Conservation (phyloP, 2,888 invertebrate species). For the Phyto melanocephala region DNA sequence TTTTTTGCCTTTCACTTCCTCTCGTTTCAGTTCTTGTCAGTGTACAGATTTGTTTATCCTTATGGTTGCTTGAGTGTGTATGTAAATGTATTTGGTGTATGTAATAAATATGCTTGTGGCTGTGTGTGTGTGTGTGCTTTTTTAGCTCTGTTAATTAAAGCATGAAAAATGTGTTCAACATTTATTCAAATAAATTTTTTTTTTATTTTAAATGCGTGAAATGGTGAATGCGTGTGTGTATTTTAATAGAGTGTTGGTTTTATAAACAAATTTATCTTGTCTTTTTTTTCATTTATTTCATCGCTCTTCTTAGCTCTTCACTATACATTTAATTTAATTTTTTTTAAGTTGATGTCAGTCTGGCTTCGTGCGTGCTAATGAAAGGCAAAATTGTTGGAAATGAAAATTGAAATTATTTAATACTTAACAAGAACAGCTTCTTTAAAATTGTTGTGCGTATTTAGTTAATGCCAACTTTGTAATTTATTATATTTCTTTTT, state of each 20-base stretch:
- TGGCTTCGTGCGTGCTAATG: not conserved
- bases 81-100: conserved; percentile 9
- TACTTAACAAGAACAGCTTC: not conserved
- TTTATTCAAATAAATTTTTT: conserved; percentile 52
- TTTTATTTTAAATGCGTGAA: conserved; percentile 36
- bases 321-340: not conserved
- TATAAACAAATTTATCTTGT: too few relatives aligned
- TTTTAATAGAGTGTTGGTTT: conserved; percentile 50
- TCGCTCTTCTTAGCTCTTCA: not conserved
- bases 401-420: conserved; percentile 38
- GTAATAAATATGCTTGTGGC: conserved; percentile 11
- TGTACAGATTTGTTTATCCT: not conserved
- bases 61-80: not conserved
- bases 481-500: conserved; percentile 36
- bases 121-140: conserved; percentile 8
- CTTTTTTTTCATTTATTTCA: conserved; percentile 19
- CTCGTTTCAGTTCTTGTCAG: not conserved
- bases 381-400: not conserved
- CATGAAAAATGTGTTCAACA: conserved; percentile 62
- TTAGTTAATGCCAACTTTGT: not conserved
- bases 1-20: not conserved
- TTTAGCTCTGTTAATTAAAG: conserved; percentile 60
- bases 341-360: not conserved
- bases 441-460: not conserved
- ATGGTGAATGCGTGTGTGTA: not conserved